Percentiles rank a stretch among this genome's conserved stretches.
Conservation (phyloP, 2,888 invertebrate genomes). For the Drosophila affinis region DNA sequence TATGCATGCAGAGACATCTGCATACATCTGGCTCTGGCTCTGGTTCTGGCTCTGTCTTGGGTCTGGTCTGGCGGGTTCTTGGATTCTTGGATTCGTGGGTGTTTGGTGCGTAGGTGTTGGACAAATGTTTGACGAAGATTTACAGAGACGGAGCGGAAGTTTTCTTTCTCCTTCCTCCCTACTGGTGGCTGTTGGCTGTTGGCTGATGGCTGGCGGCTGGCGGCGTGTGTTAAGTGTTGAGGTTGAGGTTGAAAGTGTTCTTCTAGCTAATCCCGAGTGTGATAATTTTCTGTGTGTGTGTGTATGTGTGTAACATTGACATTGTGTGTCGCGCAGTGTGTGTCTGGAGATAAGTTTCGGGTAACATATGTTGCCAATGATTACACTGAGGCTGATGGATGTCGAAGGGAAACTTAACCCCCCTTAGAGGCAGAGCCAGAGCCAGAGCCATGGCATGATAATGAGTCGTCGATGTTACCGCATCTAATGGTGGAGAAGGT, state of each 20-base stretch:
- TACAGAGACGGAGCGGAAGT: slow-evolving; percentile 57
- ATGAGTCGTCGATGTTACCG: slow-evolving; percentile 53
- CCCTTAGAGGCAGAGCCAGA: neutral
- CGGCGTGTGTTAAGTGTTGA: neutral
- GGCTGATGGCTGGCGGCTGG: neutral
- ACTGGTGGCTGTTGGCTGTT: slow-evolving; percentile 18
- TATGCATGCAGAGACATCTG: slow-evolving; percentile 55
- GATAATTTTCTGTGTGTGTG: slow-evolving; percentile 68
- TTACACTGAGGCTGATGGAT: slow-evolving; percentile 67
- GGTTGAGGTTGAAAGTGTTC: slow-evolving; percentile 12
- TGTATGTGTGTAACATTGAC: slow-evolving; percentile 66
- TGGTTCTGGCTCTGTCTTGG: neutral
- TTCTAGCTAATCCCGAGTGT: slow-evolving; percentile 72
- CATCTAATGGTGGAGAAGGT: slow-evolving; percentile 19
- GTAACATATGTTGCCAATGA: slow-evolving; percentile 76
- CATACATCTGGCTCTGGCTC: slow-evolving; percentile 21
- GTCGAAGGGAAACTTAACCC: slow-evolving; percentile 51
- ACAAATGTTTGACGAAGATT: slow-evolving; percentile 71
- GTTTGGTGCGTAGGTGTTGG: slow-evolving; percentile 63
- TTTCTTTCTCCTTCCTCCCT: slow-evolving; percentile 40
- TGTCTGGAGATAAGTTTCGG: slow-evolving; percentile 66
- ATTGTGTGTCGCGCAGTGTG: slow-evolving; percentile 49
- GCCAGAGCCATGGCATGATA: slow-evolving; percentile 22
- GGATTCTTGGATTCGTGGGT: slow-evolving; percentile 1
- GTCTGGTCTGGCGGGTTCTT: neutral